phyloP scores from a whole-genome alignment of 2,888 invertebrate species.

The Cerastoderma edule region DNA sequence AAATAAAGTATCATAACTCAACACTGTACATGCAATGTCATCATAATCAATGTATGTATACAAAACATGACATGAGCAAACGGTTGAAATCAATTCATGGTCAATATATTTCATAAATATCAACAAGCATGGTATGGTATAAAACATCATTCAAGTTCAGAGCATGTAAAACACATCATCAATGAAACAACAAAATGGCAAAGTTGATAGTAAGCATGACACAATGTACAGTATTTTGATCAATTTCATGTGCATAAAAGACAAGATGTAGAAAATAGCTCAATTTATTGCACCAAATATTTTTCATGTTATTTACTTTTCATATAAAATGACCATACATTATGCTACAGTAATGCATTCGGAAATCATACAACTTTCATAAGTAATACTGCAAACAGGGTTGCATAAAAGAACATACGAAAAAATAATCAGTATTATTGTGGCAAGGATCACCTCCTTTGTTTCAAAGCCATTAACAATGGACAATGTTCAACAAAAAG shows the following conservation, averaged over 20 bases:
- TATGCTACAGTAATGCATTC: constrained; percentile 7
- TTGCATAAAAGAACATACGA: neutral
- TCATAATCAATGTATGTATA: constrained; percentile 9
- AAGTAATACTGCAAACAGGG: constrained; percentile 11
- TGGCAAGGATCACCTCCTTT: too few species aligned
- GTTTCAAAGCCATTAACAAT: too few species aligned
- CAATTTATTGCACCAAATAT: constrained; percentile 1
- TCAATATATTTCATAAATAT: neutral
- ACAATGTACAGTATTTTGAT: neutral
- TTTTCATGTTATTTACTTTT: too few species aligned
- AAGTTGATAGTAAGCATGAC: neutral
- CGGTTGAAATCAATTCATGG: constrained; percentile 2
- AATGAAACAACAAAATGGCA: constrained; percentile 14
- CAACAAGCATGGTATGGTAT: too few species aligned
- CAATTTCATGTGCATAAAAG: constrained; percentile 1
- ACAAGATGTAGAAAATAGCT: constrained; percentile 8
- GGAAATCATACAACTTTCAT: too few species aligned
- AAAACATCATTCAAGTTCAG: too few species aligned
- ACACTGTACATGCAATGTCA: constrained; percentile 22
- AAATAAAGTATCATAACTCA: constrained; percentile 3
- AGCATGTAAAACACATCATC: neutral
- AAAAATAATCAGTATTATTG: too few species aligned
- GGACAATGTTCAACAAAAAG: too few species aligned
- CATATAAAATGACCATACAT: neutral
- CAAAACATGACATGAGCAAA: constrained; percentile 17